phyloP scores from a whole-genome alignment of 2,888 invertebrate species.

The Philonicus albiceps region DNA sequence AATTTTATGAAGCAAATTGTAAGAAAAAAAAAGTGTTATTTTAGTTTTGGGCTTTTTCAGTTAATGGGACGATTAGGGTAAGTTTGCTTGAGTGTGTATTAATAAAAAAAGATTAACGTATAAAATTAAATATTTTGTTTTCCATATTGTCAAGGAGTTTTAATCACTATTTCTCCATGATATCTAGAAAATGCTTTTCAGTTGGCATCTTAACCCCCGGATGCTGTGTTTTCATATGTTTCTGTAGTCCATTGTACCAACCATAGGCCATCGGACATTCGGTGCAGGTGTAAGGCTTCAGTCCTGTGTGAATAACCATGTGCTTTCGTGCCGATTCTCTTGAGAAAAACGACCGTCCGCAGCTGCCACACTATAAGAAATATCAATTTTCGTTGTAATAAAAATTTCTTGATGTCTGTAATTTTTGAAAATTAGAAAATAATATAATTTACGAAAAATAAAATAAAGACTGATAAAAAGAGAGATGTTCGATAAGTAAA shows the following conservation, averaged over 20 bases:
- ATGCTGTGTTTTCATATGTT: slow-evolving; percentile 49
- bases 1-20: neutral
- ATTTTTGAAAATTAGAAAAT: neutral
- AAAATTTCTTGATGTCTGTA: neutral
- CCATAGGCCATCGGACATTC: slow-evolving; percentile 47
- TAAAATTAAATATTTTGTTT: neutral
- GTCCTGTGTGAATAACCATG: slow-evolving; percentile 49
- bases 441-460: neutral
- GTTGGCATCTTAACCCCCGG: slow-evolving; percentile 48
- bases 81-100: neutral
- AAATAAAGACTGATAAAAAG: neutral
- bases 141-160: neutral
- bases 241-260: slow-evolving; percentile 50
- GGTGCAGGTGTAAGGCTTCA: slow-evolving; percentile 48
- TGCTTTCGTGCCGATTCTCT: slow-evolving; percentile 48
- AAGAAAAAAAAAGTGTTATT: neutral
- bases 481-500: neutral
- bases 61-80: too few species aligned
- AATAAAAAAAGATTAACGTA: neutral
- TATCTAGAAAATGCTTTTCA: slow-evolving; percentile 48
- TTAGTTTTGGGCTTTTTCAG: neutral
- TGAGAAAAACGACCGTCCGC: slow-evolving; percentile 48
- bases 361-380: slow-evolving; percentile 47
- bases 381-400: neutral
- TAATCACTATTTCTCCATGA: slow-evolving; percentile 35